A percentile compares a stretch with the other conserved stretches of the same genome.
These are phyloP conservation scores for Daubentonia madagascariensis DNA, from an alignment of 2,113 vertebrate species.

Conservation along the genomic window DNA sequence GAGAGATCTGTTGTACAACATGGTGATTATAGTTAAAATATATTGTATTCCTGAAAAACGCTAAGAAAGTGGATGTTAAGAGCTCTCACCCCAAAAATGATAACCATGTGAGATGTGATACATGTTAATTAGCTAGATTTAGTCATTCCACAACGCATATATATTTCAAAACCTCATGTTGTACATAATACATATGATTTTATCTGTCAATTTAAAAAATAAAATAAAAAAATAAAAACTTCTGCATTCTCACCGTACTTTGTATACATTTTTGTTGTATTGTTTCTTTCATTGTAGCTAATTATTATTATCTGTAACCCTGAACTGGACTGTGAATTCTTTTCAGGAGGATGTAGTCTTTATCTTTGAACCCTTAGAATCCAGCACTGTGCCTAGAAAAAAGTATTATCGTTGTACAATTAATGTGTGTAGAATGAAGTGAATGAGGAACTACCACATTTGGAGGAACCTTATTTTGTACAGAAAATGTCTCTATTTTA, in stretches of 20 bases:
- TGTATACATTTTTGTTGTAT: neutral
- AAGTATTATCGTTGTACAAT: neutral
- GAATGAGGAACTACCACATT: neutral
- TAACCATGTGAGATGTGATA: neutral
- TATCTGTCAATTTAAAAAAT: neutral
- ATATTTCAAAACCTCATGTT: neutral
- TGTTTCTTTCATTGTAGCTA: neutral
- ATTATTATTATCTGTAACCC: neutral
- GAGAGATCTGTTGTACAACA: neutral
- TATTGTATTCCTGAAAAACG: neutral
- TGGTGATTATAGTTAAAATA: neutral
- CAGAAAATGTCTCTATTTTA: neutral
- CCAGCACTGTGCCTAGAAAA: neutral
- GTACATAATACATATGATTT: neutral
- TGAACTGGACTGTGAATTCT: neutral
- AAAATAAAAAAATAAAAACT: conserved; percentile 1
- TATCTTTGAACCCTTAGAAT: neutral
- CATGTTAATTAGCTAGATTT: neutral
- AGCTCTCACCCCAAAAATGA: neutral
- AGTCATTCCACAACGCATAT: neutral
- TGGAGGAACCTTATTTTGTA: neutral
- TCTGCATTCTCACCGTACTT: neutral
- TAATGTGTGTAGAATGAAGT: neutral
- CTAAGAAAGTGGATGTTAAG: neutral
- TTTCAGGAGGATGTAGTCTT: neutral